phyloP scores from a whole-genome alignment of 2,113 vertebrate species.

The Gavialis gangeticus region DNA sequence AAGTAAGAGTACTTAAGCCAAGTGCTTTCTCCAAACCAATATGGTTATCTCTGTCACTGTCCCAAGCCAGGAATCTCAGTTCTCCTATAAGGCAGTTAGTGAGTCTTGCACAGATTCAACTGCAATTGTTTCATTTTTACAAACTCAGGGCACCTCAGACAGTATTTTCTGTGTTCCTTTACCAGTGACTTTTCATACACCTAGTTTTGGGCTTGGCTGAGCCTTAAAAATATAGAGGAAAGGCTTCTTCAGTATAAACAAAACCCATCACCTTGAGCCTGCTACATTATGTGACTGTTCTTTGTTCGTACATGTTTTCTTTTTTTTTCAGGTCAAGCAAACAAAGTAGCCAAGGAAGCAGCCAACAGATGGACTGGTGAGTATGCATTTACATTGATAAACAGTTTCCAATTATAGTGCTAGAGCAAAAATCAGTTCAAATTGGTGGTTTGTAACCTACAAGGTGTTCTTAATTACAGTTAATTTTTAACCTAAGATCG shows the following conservation, averaged over 20 bases:
- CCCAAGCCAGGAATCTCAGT: slow-evolving; percentile 6
- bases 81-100: neutral
- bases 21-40: neutral
- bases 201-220: neutral
- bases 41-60: neutral
- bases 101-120: neutral
- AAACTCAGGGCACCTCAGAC: neutral
- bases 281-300: neutral
- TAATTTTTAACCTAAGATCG: neutral
- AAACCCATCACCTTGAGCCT: neutral
- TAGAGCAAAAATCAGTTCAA: neutral
- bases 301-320: neutral
- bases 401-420: neutral
- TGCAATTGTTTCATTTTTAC: slow-evolving; percentile 16
- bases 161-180: neutral
- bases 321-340: slow-evolving; percentile 86
- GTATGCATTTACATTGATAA: slow-evolving; percentile 56
- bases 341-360: slow-evolving; percentile 91
- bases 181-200: neutral
- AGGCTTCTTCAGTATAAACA: neutral
- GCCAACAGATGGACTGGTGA: slow-evolving; percentile 97
- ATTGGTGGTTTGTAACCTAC: neutral
- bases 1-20: neutral
- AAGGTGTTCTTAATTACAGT: neutral
- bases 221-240: neutral